Base-by-base conservation (phyloP, 2,113 vertebrate species). In the Clarias gariepinus region DNA sequence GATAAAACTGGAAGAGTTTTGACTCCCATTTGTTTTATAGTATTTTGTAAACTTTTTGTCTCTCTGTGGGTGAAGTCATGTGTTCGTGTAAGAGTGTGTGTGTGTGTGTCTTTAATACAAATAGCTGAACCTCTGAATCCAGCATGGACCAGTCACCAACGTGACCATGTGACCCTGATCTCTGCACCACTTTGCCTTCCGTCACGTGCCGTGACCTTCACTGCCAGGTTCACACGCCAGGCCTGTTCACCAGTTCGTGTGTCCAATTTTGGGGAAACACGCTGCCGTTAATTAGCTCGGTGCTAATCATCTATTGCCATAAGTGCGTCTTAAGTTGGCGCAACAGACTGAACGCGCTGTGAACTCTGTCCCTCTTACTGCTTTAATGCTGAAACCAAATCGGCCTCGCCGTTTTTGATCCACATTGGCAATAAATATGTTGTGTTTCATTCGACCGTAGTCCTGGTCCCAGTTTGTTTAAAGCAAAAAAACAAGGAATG, bases 371-470 rank as follows among this genome's bases (percentile, higher is more conserved):
- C 41, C 5, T 47, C 41, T 47, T 5, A 28, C 25, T 55, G 7
- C 41, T 52, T 73, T 76, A 52, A 52, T 76, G 6, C 21, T 12
- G 9, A 88, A 79, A 85, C 84, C 80, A 79, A 69, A 89, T 80
- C 55, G n/a, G 80, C 73, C 10, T 83, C 41, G 3, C 13, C 30
- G 52, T 25, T 52, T 19, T 1, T 41, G 25, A 41, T 41, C 41
- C 41, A 41, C 41, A 7, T 47, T 47, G 41, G 5, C 41, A 6
- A 47, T 47, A 47, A 47, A 0, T 47, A 47, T 47, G 41, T 47
- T 7, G 41, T 47, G 41, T 47, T 7, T 47, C 41, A 47, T 4
- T 47, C 5, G 41, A 47, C 41, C 41, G 0, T 5, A 47, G 41
- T 47, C 41, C 41, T 47, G 41, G 41, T 47, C 41, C 41, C 41